These are phyloP conservation scores for Colius striatus DNA, from an alignment of 2,113 vertebrate species.

Conservation along the genomic window DNA sequence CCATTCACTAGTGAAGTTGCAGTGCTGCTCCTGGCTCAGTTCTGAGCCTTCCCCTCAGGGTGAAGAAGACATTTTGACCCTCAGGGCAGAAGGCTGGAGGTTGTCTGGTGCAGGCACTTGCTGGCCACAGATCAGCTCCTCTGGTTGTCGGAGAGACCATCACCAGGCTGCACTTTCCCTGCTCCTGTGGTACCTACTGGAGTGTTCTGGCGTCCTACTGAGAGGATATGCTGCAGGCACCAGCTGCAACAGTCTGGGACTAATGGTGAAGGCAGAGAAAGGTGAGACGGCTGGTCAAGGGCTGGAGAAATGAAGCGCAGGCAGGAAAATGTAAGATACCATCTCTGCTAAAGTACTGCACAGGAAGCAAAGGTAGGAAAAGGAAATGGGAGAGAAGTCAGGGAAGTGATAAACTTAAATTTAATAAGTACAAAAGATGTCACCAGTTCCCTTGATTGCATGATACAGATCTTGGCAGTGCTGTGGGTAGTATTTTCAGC, in stretches of 20 bases:
- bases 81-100: not conserved
- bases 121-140: not conserved
- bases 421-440: not conserved
- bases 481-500: not conserved
- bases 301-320: not conserved
- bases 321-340: not conserved
- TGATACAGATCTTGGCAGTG: not conserved
- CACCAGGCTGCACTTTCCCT: not conserved
- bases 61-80: not conserved
- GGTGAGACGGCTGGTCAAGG: constrained; percentile 3
- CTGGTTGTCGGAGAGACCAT: not conserved
- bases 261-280: not conserved
- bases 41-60: not conserved
- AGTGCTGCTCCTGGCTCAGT: not conserved
- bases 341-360: not conserved
- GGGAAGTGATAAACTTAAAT: not conserved
- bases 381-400: not conserved
- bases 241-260: not conserved
- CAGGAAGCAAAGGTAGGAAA: not conserved
- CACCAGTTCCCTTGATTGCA: not conserved
- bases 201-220: accelerated
- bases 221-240: not conserved
- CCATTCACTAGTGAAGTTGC: not conserved
- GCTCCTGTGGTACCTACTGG: accelerated
- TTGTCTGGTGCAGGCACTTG: not conserved